These are phyloP conservation scores for Agrypnus murinus DNA, from an alignment of 2,888 invertebrate species.

Conservation along the genomic window DNA sequence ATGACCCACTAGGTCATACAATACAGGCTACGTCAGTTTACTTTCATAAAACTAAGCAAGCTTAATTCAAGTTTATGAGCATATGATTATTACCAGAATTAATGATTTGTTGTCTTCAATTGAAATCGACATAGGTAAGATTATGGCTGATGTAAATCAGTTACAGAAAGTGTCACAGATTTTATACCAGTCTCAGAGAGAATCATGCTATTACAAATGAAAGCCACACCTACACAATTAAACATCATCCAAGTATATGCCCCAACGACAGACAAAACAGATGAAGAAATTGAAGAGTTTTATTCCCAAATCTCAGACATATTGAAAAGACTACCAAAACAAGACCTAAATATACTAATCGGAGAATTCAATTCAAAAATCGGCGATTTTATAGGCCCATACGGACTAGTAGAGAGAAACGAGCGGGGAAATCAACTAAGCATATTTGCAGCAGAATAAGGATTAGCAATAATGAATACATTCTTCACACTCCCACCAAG, in stretches of 20 bases:
- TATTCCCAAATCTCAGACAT: conserved; percentile 1
- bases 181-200: conserved; percentile 7
- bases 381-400: background rate
- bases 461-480: conserved; percentile 1
- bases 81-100: no score
- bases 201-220: conserved; percentile 7
- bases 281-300: background rate
- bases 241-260: conserved; percentile 14
- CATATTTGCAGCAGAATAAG: background rate
- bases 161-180: no score
- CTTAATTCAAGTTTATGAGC: no score
- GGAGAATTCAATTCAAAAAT: background rate
- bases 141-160: no score
- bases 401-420: background rate
- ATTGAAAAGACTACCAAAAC: background rate
- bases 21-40: no score
- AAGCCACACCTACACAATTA: background rate
- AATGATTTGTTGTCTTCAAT: no score
- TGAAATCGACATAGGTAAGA: no score
- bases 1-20: no score
- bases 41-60: no score
- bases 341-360: background rate
- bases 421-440: background rate
- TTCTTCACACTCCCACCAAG: conserved; percentile 10
- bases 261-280: background rate